A percentile compares a stretch with the other conserved stretches of the same genome.
Conservation (phyloP, 2,113 vertebrate genomes). For the Oenanthe oenanthe region DNA sequence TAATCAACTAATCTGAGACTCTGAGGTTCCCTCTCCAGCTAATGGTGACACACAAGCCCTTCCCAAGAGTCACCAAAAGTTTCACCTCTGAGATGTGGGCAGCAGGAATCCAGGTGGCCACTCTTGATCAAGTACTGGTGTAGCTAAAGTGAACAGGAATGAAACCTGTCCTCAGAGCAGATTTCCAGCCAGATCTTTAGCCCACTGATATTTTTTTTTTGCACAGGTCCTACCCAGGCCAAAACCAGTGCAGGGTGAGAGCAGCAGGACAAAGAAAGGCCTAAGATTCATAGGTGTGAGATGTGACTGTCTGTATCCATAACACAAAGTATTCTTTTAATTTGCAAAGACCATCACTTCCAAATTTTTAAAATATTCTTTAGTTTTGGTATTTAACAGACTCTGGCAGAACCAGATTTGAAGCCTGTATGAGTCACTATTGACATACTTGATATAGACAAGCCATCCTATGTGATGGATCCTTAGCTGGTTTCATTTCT, state of each 20-base stretch:
- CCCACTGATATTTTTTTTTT: background rate
- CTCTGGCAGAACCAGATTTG: background rate
- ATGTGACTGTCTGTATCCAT: background rate
- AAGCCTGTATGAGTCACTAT: background rate
- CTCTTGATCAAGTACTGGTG: background rate
- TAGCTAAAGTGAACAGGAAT: background rate
- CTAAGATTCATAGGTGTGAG: background rate
- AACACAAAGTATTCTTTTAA: background rate
- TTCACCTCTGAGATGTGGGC: background rate
- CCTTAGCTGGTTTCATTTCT: background rate
- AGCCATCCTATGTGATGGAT: background rate
- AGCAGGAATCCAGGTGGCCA: background rate
- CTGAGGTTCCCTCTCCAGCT: background rate
- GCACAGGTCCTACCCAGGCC: background rate
- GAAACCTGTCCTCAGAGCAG: background rate
- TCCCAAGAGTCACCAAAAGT: background rate
- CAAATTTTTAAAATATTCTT: background rate
- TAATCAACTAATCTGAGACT: background rate
- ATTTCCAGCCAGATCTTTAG: background rate
- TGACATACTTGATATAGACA: background rate
- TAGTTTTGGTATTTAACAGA: background rate
- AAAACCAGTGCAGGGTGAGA: background rate
- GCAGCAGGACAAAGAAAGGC: background rate
- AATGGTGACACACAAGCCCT: background rate
- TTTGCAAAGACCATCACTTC: background rate